Evolutionary conservation across 1,140 invertebrate genomes (phyloP).

Genomic region (Planococcus citri): DNA sequence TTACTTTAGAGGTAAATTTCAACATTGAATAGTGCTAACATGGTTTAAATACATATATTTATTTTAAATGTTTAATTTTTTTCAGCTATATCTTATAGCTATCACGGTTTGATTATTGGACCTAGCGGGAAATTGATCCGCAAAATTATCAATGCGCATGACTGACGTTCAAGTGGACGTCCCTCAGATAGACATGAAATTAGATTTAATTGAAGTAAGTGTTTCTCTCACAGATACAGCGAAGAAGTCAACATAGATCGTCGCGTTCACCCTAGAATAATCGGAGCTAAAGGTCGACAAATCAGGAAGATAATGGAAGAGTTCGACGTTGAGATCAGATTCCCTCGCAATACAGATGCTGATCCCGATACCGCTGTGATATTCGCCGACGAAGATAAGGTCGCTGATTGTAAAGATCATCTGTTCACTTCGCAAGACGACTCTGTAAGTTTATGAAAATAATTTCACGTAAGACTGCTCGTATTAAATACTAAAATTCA

Average conservation of each 20-base stretch:
- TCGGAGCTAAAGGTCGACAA: conserved; percentile 71
- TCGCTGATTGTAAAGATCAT: conserved; percentile 77
- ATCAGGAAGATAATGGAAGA: conserved; percentile 87
- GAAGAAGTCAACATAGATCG: conserved; percentile 70
- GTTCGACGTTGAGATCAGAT: conserved; percentile 69
- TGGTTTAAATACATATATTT: no score
- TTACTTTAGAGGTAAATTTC: conserved; percentile 53
- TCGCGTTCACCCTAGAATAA: conserved; percentile 83
- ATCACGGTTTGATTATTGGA: conserved; percentile 88
- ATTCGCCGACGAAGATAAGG: conserved; percentile 72
- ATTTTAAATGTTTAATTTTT: no score
- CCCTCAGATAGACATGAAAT: conserved; percentile 59
- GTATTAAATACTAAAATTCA: no score
- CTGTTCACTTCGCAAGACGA: conserved; percentile 84
- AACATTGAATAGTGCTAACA: no score
- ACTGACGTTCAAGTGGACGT: conserved; percentile 77
- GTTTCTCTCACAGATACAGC: conserved; percentile 43
- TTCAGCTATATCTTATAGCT: conserved; percentile 69
- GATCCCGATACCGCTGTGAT: conserved; percentile 78
- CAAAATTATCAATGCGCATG: conserved; percentile 74
- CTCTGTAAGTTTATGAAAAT: no score
- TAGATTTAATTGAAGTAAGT: conserved; percentile 54
- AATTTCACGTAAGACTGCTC: no score
- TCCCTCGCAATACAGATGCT: conserved; percentile 61
- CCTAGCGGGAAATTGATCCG: conserved; percentile 78